Evolutionary conservation across 30 jellyfish, hydroid and myxozoan species (phyloP).

Genomic region (Aurelia coerulea): DNA sequence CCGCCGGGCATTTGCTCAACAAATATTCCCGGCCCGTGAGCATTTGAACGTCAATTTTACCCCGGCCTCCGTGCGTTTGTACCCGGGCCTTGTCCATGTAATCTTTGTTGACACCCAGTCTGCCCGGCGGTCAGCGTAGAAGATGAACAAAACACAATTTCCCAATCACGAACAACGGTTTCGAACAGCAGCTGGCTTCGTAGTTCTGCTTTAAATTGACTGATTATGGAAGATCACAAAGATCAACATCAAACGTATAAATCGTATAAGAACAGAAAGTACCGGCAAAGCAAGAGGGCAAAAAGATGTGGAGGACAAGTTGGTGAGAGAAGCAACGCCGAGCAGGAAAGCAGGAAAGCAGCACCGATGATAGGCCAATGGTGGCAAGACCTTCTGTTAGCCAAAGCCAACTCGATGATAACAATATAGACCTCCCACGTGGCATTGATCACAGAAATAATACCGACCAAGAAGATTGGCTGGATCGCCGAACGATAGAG

Average conservation of each 20-base stretch:
- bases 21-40: no score
- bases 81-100: no score
- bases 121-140: no score
- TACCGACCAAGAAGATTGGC: constrained; percentile 9
- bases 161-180: no score
- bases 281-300: constrained; percentile 9
- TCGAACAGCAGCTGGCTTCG: no score
- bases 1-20: no score
- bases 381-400: not conserved
- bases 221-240: not conserved
- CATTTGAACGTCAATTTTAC: no score
- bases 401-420: not conserved
- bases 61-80: no score
- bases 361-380: not conserved
- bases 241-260: constrained; percentile 3
- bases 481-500: not conserved
- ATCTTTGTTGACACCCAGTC: no score
- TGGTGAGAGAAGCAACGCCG: not conserved
- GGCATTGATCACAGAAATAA: constrained; percentile 2
- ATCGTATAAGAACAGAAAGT: constrained; percentile 4
- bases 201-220: no score
- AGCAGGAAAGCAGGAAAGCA: not conserved
- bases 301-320: constrained; percentile 1
- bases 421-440: not conserved
- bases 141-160: no score